Evolutionary conservation across 2,113 vertebrate species (phyloP).

Genomic region (Mungos mungo): DNA sequence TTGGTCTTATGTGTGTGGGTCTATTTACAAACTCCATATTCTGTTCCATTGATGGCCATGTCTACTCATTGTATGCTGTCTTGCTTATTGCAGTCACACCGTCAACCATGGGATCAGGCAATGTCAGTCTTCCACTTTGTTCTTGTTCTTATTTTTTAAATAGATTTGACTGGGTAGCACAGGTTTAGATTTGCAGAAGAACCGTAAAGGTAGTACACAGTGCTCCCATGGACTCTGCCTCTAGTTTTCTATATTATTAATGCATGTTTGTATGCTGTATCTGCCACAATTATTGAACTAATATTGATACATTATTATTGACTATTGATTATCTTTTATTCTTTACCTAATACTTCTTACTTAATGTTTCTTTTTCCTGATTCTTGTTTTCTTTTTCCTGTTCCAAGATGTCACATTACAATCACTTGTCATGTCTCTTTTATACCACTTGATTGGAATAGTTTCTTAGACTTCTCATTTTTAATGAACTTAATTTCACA

Average conservation of each 20-base stretch:
- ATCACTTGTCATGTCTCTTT: not conserved
- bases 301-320: not conserved
- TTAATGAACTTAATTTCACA: not conserved
- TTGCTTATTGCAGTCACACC: not conserved
- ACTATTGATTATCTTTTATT: not conserved
- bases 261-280: not conserved
- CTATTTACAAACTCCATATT: not conserved
- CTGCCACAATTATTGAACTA: not conserved
- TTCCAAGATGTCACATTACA: not conserved
- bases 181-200: constrained; percentile 9
- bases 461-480: not conserved
- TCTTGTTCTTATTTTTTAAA: not conserved
- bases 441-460: not conserved
- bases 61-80: not conserved
- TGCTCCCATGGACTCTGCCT: not conserved
- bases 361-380: not conserved
- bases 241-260: not conserved
- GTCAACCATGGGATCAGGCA: not conserved
- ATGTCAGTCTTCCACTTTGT: not conserved
- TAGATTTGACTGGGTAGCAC: not conserved
- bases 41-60: not conserved
- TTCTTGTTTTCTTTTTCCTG: not conserved
- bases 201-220: not conserved
- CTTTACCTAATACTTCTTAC: not conserved
- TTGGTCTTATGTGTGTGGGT: not conserved